Base-by-base conservation (phyloP, 2,113 vertebrate species). In the Carassius gibelio region DNA sequence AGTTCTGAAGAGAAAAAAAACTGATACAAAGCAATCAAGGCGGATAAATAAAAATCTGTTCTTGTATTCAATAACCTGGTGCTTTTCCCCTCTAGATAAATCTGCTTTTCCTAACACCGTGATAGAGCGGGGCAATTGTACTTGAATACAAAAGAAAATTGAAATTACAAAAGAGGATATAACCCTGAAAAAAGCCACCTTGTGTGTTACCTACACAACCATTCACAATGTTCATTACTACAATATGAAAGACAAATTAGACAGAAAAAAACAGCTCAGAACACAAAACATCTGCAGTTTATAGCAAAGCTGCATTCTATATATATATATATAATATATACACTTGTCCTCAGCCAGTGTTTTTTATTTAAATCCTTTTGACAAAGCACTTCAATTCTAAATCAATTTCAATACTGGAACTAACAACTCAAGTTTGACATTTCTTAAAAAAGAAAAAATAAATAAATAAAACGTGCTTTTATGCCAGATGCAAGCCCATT, bases 21-120 rank as follows among this genome's bases (percentile, higher is more conserved):
- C 1, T 15, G 30, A 79, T 57, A 8, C 81, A 42, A 61, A 34
- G 59, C 17, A 55, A 48, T 75, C 42, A 45, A 34, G 48, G 75
- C 11, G 11, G 45, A 78, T 34, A 68, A 30, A 83, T 4, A 57
- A 75, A 72, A 62, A 71, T 61, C 81, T 84, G 38, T 21, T 52
- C 23, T 84, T 69, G 3, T 10, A 26, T 13, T 55, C 62, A 57
- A 55, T 55, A 78, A 26, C 34, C 52, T 42, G 4, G 30, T 72
- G 8, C 11, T 42, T 82, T 72, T 38, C 3, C 23, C 19, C 30
- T 42, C 50, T 23, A 57, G 66, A 82, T 82, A 82, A 71, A 82
- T 68, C 66, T 82, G 50, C 42, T 82, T 82, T 82, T 8, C 1
- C 48, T 14, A 69, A 69, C 66, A 71, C 81, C 17, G 1, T 17